Conservation (phyloP, 23 tunicate species). For the Corella eumyota region DNA sequence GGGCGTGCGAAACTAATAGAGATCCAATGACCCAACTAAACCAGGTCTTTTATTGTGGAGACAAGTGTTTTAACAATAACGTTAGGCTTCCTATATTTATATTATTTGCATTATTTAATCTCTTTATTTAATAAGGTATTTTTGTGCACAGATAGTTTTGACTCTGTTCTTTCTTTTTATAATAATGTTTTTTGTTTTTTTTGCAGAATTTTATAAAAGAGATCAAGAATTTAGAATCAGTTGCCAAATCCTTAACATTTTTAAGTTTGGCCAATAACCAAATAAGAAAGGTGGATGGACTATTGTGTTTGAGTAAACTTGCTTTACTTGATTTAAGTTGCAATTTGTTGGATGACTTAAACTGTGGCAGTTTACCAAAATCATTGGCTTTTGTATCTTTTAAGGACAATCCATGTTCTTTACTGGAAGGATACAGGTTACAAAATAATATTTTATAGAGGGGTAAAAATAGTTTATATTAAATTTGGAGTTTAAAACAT, state of each 20-base stretch:
- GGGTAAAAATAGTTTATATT: too few species aligned
- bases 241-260: constrained; percentile 31
- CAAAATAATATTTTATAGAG: neutral
- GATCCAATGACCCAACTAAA: too few species aligned
- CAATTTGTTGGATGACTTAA: constrained; percentile 22
- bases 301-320: constrained; percentile 4
- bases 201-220: constrained; percentile 28
- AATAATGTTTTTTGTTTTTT: neutral
- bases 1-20: too few species aligned
- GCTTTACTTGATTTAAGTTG: constrained; percentile 52
- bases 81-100: too few species aligned
- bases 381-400: constrained; percentile 34
- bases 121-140: too few species aligned
- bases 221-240: constrained; percentile 34
- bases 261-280: constrained; percentile 41
- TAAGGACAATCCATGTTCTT: constrained; percentile 18
- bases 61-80: too few species aligned
- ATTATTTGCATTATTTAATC: too few species aligned
- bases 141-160: too few species aligned
- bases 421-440: constrained; percentile 29
- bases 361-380: constrained; percentile 19
- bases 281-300: constrained; percentile 30
- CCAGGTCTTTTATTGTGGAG: too few species aligned
- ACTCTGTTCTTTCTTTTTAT: too few species aligned
- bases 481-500: too few species aligned